These are phyloP conservation scores for Peromyscus californicus DNA, from an alignment of 2,113 vertebrate genomes.

Conservation along the genomic window DNA sequence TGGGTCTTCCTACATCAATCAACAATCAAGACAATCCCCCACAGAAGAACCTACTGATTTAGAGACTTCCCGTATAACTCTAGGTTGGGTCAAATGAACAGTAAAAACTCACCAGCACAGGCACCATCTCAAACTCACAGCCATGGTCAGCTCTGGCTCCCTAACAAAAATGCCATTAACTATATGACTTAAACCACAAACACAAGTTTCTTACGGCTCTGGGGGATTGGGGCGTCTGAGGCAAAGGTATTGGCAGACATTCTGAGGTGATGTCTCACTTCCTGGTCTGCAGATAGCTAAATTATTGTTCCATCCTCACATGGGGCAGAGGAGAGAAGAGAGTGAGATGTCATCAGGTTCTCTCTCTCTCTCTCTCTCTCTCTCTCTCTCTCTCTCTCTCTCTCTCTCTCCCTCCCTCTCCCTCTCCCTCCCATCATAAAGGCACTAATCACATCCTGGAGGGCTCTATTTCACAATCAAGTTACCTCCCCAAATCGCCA, in stretches of 20 bases:
- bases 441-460: background rate
- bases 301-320: background rate
- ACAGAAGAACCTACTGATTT: background rate
- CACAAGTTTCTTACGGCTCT: background rate
- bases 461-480: background rate
- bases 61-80: background rate
- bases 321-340: background rate
- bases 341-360: background rate
- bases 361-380: background rate
- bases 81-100: background rate
- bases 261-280: background rate
- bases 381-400: rapidly evolving
- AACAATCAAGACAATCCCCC: background rate
- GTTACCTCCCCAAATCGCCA: background rate
- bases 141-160: background rate
- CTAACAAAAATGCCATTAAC: background rate
- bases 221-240: background rate
- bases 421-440: background rate
- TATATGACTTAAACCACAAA: background rate
- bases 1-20: background rate
- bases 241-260: background rate
- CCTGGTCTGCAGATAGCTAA: background rate
- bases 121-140: background rate
- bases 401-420: background rate
- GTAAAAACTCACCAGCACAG: background rate